Base-by-base conservation (phyloP, 2,113 vertebrate species). In the Hystrix cristata region DNA sequence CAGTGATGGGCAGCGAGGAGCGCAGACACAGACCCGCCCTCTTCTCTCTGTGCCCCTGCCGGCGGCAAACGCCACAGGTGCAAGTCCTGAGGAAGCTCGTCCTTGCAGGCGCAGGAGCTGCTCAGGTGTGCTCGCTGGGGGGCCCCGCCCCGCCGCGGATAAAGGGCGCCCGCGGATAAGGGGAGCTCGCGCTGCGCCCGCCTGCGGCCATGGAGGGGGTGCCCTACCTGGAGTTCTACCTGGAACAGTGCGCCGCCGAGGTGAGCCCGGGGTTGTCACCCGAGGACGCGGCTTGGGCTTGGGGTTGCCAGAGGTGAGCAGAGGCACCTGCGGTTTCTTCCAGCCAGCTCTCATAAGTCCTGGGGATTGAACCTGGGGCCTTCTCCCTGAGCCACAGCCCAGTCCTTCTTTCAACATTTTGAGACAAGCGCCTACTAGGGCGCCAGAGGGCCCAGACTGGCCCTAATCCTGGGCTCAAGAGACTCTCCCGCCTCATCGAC, bases 181-280 rank as follows among this genome's bases (percentile, higher is more conserved):
- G 62, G 27, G 62, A 25, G 19, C 3, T 2, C 25, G 9, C 43
- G 27, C 5, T 0, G 29, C n/a, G 18, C 18, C 46, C 1, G n/a
- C 72, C 78, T 80, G 34, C 3, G 0, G 25, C 53, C 85, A 97
- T 93, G 95, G 98, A 99, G 98, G 99, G 99, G 82, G 96, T 98
- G 55, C 95, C 94, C 0, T 98, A 98, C 23, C 94, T 99, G 97
- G 99, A 99, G 95, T 98, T 98, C 62, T 99, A 99, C 97, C 99
- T 99, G 97, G 98, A 99, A 85, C 98, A 98, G 38, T 99, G 97
- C 96, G 18, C 98, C 97, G 96, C 53, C 69, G 96, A 97, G 97
- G 97, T 98, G 93, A 98, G 96, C 88, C 71, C 18, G 55, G 76
- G 72, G 29, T 23, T 14, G 72, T 27, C 21, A 6, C 23, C n/a